Evolutionary conservation across 2,113 vertebrate genomes (phyloP).

Genomic region (Rafetus swinhoei): DNA sequence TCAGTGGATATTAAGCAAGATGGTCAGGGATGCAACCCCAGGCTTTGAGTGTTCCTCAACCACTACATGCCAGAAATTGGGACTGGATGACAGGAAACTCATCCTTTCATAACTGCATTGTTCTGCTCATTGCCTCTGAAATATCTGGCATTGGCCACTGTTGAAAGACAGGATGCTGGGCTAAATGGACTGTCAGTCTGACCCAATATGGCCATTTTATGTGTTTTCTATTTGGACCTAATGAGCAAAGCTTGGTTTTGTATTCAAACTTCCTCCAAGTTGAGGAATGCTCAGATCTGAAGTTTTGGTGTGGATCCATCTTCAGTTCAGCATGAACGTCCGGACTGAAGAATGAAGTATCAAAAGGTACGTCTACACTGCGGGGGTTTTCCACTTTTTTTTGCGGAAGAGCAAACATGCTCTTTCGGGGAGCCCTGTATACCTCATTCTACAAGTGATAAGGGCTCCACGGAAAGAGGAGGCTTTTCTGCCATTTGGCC

Average conservation of each 20-base stretch:
- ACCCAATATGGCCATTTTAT: background rate
- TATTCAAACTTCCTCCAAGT: background rate
- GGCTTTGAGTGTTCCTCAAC: background rate
- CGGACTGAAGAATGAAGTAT: fast-evolving
- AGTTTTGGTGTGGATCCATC: background rate
- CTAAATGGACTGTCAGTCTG: too few relatives aligned
- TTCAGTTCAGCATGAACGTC: background rate
- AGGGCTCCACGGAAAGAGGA: too few relatives aligned
- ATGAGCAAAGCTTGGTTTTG: background rate
- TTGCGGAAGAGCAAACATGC: too few relatives aligned
- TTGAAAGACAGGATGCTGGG: too few relatives aligned
- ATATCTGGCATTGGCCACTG: background rate
- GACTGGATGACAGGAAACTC: background rate
- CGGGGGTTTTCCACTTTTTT: too few relatives aligned
- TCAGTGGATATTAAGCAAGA: background rate
- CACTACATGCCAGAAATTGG: background rate
- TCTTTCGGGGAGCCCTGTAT: too few relatives aligned
- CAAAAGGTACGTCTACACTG: background rate
- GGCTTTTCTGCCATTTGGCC: too few relatives aligned
- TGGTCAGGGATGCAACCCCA: background rate
- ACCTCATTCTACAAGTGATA: too few relatives aligned
- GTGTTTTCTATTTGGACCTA: background rate
- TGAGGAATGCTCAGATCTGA: background rate
- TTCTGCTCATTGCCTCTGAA: background rate
- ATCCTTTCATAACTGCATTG: background rate